These are phyloP conservation scores for Helobdella robusta DNA, from an alignment of 2,888 invertebrate genomes.

Conservation along the genomic window DNA sequence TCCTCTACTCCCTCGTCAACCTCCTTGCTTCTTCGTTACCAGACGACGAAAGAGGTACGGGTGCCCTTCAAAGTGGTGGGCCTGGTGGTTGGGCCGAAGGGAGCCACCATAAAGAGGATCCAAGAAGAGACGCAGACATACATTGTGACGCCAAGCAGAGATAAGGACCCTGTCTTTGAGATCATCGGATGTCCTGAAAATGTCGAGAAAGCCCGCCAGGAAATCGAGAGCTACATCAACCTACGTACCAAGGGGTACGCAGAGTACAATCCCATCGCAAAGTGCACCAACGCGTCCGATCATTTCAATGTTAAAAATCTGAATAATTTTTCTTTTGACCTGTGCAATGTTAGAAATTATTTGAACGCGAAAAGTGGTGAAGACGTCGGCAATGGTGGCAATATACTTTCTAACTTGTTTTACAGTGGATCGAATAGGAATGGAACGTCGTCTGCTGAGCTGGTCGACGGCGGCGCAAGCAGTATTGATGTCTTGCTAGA, in stretches of 20 bases:
- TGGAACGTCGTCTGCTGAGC: too few relatives aligned
- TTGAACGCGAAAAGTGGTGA: too few relatives aligned
- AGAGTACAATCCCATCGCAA: neutral
- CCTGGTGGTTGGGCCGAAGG: slow-evolving; percentile 95
- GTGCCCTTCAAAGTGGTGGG: slow-evolving; percentile 98
- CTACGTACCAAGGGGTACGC: slow-evolving; percentile 68
- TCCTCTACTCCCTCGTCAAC: neutral
- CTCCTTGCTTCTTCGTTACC: slow-evolving; percentile 46
- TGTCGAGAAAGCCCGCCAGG: slow-evolving; percentile 85
- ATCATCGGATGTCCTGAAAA: slow-evolving; percentile 93
- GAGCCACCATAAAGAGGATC: slow-evolving; percentile 97
- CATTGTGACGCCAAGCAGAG: slow-evolving; percentile 93
- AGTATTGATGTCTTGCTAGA: too few relatives aligned
- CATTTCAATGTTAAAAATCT: too few relatives aligned
- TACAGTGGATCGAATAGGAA: too few relatives aligned
- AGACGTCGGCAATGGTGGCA: too few relatives aligned
- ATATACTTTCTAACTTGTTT: too few relatives aligned
- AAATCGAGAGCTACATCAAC: slow-evolving; percentile 95
- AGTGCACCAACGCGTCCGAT: neutral
- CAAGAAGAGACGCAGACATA: slow-evolving; percentile 98
- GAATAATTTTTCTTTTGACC: too few relatives aligned
- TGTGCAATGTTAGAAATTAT: too few relatives aligned
- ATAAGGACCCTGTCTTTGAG: slow-evolving; percentile 97
- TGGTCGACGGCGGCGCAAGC: too few relatives aligned
- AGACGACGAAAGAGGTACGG: slow-evolving; percentile 86